Percentiles rank a stretch among this genome's conserved stretches.
phyloP scores from a whole-genome alignment of 2,888 invertebrate species.

The Trissonchulus latispiculum region DNA sequence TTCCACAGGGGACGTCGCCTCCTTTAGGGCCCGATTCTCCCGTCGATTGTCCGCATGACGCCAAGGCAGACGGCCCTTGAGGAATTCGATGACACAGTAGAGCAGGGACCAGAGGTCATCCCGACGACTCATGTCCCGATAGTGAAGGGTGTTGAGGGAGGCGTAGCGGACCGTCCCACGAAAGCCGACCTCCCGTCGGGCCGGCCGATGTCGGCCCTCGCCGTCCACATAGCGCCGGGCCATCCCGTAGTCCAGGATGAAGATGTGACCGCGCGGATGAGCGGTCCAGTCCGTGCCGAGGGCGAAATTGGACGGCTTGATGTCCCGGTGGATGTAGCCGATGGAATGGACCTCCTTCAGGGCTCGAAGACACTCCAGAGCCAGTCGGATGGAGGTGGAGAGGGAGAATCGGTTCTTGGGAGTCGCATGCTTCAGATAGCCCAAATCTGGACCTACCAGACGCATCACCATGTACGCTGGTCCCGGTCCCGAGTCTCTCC shows the following conservation, averaged over 20 bases:
- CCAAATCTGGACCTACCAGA: slow-evolving; percentile 85
- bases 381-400: slow-evolving; percentile 81
- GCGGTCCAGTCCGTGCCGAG: no score
- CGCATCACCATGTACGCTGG: slow-evolving; percentile 84
- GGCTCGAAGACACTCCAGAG: slow-evolving; percentile 82
- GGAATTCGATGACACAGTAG: slow-evolving; percentile 96
- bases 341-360: slow-evolving; percentile 94
- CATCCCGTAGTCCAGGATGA: no score
- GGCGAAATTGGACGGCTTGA: slow-evolving; percentile 59
- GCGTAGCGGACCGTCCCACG: slow-evolving; percentile 87
- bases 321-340: slow-evolving; percentile 91
- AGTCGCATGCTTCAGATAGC: slow-evolving; percentile 80
- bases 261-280: no score
- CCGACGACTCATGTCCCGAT: slow-evolving; percentile 92
- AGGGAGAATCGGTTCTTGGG: slow-evolving; percentile 85
- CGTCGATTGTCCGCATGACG: neutral
- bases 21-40: neutral
- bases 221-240: slow-evolving; percentile 81
- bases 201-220: slow-evolving; percentile 75
- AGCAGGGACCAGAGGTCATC: slow-evolving; percentile 98
- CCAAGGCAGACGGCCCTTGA: slow-evolving; percentile 65
- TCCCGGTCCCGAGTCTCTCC: no score
- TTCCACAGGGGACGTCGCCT: slow-evolving; percentile 16
- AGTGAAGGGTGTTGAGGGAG: slow-evolving; percentile 93
- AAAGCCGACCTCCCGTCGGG: slow-evolving; percentile 88